Evolutionary conservation across 1,140 invertebrate species (phyloP).

Genomic region (Rhopalosiphum maidis): DNA sequence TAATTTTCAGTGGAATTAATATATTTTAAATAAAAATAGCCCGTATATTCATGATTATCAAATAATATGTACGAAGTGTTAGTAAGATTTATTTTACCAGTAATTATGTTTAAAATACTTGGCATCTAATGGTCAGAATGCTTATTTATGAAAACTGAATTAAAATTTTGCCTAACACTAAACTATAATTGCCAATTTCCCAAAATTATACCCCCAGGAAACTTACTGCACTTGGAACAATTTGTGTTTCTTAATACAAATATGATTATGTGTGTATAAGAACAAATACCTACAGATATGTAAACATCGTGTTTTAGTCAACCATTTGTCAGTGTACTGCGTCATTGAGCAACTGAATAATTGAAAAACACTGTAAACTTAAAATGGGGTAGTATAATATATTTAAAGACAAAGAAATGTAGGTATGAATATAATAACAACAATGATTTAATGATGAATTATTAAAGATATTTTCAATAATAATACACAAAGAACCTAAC

Average conservation of each 20-base stretch:
- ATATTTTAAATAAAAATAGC: background rate
- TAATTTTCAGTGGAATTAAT: background rate
- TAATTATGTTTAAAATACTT: background rate
- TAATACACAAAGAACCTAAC: background rate
- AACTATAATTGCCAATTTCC: background rate
- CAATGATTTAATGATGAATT: too few species aligned
- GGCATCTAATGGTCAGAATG: too few species aligned
- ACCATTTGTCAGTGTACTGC: too few species aligned
- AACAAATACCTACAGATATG: too few species aligned
- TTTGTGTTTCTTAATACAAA: too few species aligned
- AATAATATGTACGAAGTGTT: background rate
- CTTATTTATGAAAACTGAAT: background rate
- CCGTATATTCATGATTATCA: background rate
- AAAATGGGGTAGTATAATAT: background rate
- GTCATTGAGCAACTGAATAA: background rate
- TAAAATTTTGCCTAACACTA: background rate
- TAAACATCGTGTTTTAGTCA: too few species aligned
- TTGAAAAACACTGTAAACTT: background rate
- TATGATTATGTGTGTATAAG: too few species aligned
- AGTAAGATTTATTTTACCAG: background rate
- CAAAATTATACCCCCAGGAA: background rate
- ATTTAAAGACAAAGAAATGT: background rate
- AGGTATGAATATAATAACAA: too few species aligned
- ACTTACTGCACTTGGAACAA: too few species aligned
- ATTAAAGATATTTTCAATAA: background rate